Conservation (phyloP, 1,140 invertebrate species). For the Lordiphosa stackelbergi region DNA sequence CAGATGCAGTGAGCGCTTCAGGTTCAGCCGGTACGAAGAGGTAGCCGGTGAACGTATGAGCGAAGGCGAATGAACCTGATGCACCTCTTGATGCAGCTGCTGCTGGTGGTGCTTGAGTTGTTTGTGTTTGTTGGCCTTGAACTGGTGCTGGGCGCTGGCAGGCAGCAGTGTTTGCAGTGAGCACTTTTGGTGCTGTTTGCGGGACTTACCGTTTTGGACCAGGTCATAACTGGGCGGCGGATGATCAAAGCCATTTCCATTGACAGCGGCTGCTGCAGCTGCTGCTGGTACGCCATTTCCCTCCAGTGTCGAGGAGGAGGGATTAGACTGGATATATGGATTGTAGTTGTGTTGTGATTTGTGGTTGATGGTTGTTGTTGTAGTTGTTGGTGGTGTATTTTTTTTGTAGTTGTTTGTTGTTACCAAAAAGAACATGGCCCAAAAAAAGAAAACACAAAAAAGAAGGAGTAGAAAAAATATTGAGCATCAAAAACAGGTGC, state of each 20-base stretch:
- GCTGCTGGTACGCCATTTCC: slow-evolving; percentile 42
- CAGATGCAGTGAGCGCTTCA: slow-evolving; percentile 70
- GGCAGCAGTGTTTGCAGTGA: slow-evolving; percentile 72
- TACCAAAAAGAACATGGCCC: slow-evolving; percentile 66
- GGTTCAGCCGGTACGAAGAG: slow-evolving; percentile 67
- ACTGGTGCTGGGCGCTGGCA: slow-evolving; percentile 66
- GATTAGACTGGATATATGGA: slow-evolving; percentile 61
- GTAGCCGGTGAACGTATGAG: slow-evolving; percentile 64
- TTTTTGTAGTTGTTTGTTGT: slow-evolving; percentile 21
- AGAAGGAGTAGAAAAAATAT: slow-evolving; percentile 53
- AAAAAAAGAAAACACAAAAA: slow-evolving; percentile 54
- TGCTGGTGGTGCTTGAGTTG: slow-evolving; percentile 54
- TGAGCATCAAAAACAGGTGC: slow-evolving; percentile 64
- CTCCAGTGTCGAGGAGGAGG: slow-evolving; percentile 71
- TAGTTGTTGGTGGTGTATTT: slow-evolving; percentile 30
- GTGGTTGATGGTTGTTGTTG: slow-evolving; percentile 38
- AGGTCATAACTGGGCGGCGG: slow-evolving; percentile 76
- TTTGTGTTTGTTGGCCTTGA: slow-evolving; percentile 68
- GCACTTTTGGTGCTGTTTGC: slow-evolving; percentile 69
- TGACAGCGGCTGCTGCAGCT: slow-evolving; percentile 32
- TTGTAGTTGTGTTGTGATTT: slow-evolving; percentile 34
- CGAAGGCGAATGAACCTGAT: slow-evolving; percentile 44
- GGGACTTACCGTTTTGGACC: slow-evolving; percentile 77
- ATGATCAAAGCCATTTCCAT: slow-evolving; percentile 65
- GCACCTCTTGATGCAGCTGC: slow-evolving; percentile 36